phyloP scores from a whole-genome alignment of 2,797 vertebrate species.

The Loris lydekkerianus region DNA sequence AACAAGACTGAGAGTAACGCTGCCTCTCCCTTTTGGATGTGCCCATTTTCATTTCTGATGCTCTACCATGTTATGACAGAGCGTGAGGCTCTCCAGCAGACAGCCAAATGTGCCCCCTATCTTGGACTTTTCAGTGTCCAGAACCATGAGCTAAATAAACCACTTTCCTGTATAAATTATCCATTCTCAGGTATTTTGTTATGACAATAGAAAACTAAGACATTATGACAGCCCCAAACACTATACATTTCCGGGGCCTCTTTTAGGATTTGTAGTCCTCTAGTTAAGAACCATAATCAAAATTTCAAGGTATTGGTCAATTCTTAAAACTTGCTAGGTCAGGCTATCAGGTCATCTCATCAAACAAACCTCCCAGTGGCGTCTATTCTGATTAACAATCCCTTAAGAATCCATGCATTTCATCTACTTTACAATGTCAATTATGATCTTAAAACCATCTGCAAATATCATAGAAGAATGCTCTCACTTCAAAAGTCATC shows the following conservation, averaged over 20 bases:
- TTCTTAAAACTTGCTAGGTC: constrained; percentile 2
- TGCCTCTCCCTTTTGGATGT: not conserved
- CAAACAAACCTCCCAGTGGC: not conserved
- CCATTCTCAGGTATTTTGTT: not conserved
- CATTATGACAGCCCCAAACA: not conserved
- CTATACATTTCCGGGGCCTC: not conserved
- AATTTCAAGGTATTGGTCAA: not conserved
- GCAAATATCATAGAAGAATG: not conserved
- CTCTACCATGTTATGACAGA: not conserved
- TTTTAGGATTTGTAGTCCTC: not conserved
- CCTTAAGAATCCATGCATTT: not conserved
- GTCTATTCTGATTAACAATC: not conserved
- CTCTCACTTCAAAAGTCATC: not conserved
- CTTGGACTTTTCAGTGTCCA: not conserved
- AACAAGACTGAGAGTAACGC: not conserved
- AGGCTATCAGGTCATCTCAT: not conserved
- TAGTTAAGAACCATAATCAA: not conserved
- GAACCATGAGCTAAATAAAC: not conserved
- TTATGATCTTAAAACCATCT: not conserved
- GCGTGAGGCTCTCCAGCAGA: not conserved
- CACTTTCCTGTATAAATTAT: not conserved
- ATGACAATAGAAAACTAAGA: not conserved
- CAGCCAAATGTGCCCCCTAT: not conserved
- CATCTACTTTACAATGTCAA: not conserved
- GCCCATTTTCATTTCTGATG: not conserved